Evolutionary conservation across 2,888 invertebrate species (phyloP), one percentile per base, ranked within the genome.

Genomic region (Koerneria pararmatus): DNA sequence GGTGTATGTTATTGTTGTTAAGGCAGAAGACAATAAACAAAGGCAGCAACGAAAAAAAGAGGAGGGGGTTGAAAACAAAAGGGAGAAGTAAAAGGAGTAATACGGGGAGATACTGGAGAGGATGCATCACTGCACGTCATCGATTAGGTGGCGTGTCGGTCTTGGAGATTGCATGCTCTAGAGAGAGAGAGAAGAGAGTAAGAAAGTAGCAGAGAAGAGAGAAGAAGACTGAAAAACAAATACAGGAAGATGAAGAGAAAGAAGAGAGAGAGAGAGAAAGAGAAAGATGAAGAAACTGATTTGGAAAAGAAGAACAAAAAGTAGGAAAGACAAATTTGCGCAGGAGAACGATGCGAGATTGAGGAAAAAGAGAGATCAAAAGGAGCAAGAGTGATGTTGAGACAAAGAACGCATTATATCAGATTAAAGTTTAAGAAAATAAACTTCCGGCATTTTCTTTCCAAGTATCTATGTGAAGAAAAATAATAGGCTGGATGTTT

Each of bases 91-190:
- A 15, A 41, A 19, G 19, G 46, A 19, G 46, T 41, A 41, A 41
- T 11, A 41, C 46, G 19, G 19, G 46, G 46, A 41, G 11, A 11
- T 11, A 11, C 11, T n/a, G 46, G 46, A 41, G n/a, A n/a, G n/a
- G n/a, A n/a, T n/a, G n/a, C n/a, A n/a, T n/a, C n/a, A n/a, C n/a
- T n/a, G n/a, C n/a, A n/a, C n/a, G n/a, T n/a, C n/a, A n/a, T n/a
- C n/a, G n/a, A n/a, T n/a, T n/a, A n/a, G n/a, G n/a, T n/a, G n/a
- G n/a, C n/a, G n/a, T n/a, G n/a, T n/a, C n/a, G n/a, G 15, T 53
- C 53, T n/a, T 53, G 49, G 49, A 35, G 35, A 51, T 62, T 53
- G 35, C 62, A 35, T 15, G 62, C 35, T 49, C n/a, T 53, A 32
- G 15, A 6, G 22, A n/a, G 31, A 11, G 35, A 19, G 22, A 22